These are phyloP conservation scores for Cyanocitta stelleri DNA, from an alignment of 2,113 vertebrate genomes.

Conservation along the genomic window DNA sequence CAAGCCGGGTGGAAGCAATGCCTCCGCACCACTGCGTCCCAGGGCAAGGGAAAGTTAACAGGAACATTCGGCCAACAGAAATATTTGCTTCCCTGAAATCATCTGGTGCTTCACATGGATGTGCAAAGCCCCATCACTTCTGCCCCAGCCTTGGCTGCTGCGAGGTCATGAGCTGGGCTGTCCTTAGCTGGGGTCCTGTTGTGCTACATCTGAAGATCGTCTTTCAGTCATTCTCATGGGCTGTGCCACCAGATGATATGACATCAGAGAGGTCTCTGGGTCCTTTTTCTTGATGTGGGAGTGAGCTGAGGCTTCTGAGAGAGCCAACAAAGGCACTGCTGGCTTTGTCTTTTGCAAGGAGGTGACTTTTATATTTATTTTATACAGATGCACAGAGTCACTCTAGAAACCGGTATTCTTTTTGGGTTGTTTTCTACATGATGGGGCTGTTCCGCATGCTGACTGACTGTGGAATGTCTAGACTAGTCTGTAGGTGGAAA, in stretches of 20 bases:
- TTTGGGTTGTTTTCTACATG: not conserved
- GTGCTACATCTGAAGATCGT: fast-evolving
- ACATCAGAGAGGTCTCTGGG: not conserved
- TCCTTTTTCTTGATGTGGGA: not conserved
- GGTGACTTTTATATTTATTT: not conserved
- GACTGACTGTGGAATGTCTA: not conserved
- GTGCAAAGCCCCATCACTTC: not conserved
- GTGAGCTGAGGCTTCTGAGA: not conserved
- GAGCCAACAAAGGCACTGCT: not conserved
- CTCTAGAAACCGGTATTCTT: not conserved
- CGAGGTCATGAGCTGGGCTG: not conserved
- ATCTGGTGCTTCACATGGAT: fast-evolving
- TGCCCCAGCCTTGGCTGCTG: not conserved
- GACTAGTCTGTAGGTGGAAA: not conserved
- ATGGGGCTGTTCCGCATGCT: not conserved
- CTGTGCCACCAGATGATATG: not conserved
- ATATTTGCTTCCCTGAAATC: not conserved
- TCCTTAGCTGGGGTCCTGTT: not conserved
- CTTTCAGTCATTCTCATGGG: not conserved
- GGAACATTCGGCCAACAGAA: not conserved
- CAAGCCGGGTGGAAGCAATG: fast-evolving
- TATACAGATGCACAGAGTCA: not conserved
- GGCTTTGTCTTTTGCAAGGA: not conserved
- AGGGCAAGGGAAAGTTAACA: not conserved
- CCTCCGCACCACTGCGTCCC: too few species aligned